Percentiles rank a stretch among this genome's conserved stretches.
These are phyloP conservation scores for Agrochola litura DNA, from an alignment of 2,888 invertebrate genomes.

Conservation along the genomic window DNA sequence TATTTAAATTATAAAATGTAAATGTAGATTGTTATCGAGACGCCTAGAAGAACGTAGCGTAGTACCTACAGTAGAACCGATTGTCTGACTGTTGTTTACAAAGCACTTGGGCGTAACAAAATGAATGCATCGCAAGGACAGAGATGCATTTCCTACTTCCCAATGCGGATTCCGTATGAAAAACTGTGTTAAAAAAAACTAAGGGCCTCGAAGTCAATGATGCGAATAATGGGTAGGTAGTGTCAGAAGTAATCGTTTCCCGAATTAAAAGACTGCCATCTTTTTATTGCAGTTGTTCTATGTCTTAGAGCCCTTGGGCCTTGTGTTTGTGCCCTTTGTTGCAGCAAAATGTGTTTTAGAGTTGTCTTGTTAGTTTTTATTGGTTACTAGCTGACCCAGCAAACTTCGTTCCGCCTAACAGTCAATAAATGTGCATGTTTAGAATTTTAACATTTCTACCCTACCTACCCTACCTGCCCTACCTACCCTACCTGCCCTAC, in stretches of 20 bases:
- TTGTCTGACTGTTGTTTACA: conserved; percentile 14
- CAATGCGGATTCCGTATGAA: conserved; percentile 76
- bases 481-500: too few relatives aligned
- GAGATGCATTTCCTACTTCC: conserved; percentile 75
- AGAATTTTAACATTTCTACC: too few relatives aligned
- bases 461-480: too few relatives aligned
- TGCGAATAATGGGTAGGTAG: conserved; percentile 72
- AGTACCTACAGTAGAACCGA: not conserved
- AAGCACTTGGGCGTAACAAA: conserved; percentile 60
- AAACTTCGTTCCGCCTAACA: too few relatives aligned
- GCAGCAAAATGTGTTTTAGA: conserved; percentile 6
- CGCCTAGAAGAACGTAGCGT: not conserved
- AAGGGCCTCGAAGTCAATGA: conserved; percentile 76
- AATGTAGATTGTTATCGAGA: too few relatives aligned
- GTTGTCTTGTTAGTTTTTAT: not conserved
- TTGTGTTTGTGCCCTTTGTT: conserved; percentile 35
- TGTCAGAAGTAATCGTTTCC: conserved; percentile 73
- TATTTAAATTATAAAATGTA: too few relatives aligned
- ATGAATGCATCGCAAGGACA: conserved; percentile 71
- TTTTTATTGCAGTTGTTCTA: conserved; percentile 32
- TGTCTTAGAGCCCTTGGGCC: conserved; percentile 33
- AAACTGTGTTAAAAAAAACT: conserved; percentile 64
- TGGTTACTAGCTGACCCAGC: not conserved
- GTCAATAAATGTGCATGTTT: too few relatives aligned
- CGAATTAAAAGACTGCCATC: conserved; percentile 57